Evolutionary conservation across 2,888 invertebrate species (phyloP), one percentile per base, ranked within the genome.

Genomic region (Rhamphomyia laevipes): DNA sequence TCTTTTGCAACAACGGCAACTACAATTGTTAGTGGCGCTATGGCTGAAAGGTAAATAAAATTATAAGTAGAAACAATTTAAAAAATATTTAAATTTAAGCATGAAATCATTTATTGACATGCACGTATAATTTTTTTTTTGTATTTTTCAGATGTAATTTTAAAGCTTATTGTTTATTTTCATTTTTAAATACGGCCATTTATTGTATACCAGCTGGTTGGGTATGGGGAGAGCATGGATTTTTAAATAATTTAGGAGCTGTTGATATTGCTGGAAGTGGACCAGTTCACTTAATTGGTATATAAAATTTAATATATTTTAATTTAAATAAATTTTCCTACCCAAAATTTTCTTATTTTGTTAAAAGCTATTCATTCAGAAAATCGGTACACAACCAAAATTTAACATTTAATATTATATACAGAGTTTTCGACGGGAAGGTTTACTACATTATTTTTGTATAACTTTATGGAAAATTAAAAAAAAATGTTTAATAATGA

Each of bases 121-220:
- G n/a, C 13, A 35, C n/a, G 11, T 33, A 13, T 33, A 33, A n/a
- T n/a, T 35, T n/a, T 35, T 33, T 33, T 13, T 5, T 33, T 33
- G 10, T 13, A 33, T n/a, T n/a, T n/a, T n/a, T 13, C n/a, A 88
- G 89, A 53, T 91, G 90, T 65, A 84, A 89, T 70, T 88, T 94
- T 68, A 84, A 86, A 61, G 91, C 93, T 0, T 94, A 94, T 64
- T 92, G 92, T 59, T 54, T 93, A 16, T 93, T 91, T 69, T 92
- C 92, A 1, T 80, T 90, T 47, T 65, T 91, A 17, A 94, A 94
- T 63, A 93, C 93, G 0, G 74, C 85, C 3, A 86, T 93, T 10
- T 94, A 93, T 70, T 91, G 93, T 63, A 77, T 94, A 52, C 93
- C 94, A 0, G 93, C 93, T 1, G 92, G 92, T 2, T 93, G 92